Conservation (phyloP, 2,113 vertebrate species). For the Sinocyclocheilus grahami region DNA sequence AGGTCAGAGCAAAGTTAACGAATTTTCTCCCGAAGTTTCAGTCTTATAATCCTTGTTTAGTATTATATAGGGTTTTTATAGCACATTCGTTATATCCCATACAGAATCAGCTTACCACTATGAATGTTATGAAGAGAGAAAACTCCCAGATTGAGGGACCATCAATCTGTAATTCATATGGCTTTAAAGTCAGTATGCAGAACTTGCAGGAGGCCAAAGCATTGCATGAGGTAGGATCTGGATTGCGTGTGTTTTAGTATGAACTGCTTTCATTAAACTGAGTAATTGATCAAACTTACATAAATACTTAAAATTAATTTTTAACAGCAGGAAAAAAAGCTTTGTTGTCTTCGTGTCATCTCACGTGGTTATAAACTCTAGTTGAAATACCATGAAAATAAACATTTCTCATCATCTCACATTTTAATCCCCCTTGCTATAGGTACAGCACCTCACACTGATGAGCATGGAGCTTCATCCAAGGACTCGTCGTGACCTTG, state of each 20-base stretch:
- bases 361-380: background rate
- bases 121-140: conserved; percentile 85
- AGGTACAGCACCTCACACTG: conserved; percentile 93
- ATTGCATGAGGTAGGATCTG: conserved; percentile 90
- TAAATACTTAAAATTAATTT: background rate
- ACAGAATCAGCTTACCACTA: conserved; percentile 90
- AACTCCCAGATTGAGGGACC: conserved; percentile 94
- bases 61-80: background rate
- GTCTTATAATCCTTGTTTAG: background rate
- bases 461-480: conserved; percentile 96
- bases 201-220: conserved; percentile 96
- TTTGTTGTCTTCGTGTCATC: too few relatives aligned
- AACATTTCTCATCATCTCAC: background rate
- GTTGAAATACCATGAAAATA: background rate
- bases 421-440: background rate
- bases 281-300: background rate
- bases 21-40: background rate
- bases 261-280: background rate
- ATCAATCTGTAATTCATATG: conserved; percentile 92
- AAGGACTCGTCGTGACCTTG: conserved; percentile 90
- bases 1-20: conserved; percentile 74
- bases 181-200: conserved; percentile 96
- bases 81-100: background rate
- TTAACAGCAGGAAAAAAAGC: background rate
- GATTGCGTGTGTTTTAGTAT: background rate